These are phyloP conservation scores for Poecilia wingei DNA, from an alignment of 2,797 vertebrate species.

Conservation along the genomic window DNA sequence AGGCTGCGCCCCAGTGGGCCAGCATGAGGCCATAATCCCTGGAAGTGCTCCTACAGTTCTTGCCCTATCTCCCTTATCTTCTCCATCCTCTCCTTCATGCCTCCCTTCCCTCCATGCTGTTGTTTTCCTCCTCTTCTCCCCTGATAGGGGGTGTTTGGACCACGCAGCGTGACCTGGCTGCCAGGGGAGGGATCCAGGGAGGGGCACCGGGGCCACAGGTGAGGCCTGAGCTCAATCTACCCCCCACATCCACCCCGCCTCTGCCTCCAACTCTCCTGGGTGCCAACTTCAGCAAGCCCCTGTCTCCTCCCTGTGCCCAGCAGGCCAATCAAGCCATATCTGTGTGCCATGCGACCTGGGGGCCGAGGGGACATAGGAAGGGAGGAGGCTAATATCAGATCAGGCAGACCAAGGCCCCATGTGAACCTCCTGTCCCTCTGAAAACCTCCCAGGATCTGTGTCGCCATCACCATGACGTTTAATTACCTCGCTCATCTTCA, in stretches of 20 bases:
- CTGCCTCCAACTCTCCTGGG: conserved; percentile 72
- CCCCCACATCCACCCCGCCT: conserved; percentile 65
- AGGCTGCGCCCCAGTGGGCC: conserved; percentile 76
- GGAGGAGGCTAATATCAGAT: conserved; percentile 46
- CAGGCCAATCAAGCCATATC: conserved; percentile 91
- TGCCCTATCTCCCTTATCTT: conserved; percentile 63
- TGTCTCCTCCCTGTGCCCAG: conserved; percentile 81
- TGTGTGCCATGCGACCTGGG: conserved; percentile 84
- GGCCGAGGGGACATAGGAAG: conserved; percentile 59
- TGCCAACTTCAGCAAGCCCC: conserved; percentile 63
- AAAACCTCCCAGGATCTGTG: conserved; percentile 90
- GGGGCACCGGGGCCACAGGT: conserved; percentile 89
- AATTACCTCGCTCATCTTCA: conserved; percentile 93
- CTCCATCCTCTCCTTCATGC: conserved; percentile 55
- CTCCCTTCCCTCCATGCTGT: conserved; percentile 70
- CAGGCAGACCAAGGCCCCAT: conserved; percentile 68
- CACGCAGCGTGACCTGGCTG: conserved; percentile 83
- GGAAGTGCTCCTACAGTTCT: conserved; percentile 80
- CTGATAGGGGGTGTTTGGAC: conserved; percentile 82
- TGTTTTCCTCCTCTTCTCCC: conserved; percentile 78
- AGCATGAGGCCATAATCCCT: conserved; percentile 83
- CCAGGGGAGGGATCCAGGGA: conserved; percentile 86
- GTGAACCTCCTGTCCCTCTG: conserved; percentile 85
- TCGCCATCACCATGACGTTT: conserved; percentile 85
- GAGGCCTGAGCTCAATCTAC: conserved; percentile 84